Base-by-base conservation (phyloP, 2,113 vertebrate genomes). In the Blennius ocellaris region DNA sequence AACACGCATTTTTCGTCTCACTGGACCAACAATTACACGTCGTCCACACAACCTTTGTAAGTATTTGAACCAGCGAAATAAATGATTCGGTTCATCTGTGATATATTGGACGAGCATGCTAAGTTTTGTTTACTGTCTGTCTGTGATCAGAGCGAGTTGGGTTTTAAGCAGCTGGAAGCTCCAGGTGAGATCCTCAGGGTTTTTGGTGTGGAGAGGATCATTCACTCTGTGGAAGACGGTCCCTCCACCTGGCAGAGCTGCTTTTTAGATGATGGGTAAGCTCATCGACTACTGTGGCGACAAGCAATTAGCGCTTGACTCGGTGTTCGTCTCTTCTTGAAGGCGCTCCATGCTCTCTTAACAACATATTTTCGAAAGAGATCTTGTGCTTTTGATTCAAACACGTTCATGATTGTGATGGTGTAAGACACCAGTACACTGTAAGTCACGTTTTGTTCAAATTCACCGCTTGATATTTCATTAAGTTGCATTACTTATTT, bases 181-280 rank as follows among this genome's bases (percentile, higher is more conserved):
- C 91, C 89, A n/a, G 88, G 17, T 0, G 73, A 91, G 11, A 54
- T 83, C 9, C 49, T 75, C 0, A 91, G 96, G 43, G 95, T 94
- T 4, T 94, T 96, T 59, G 96, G 96, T 8, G 85, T 98, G 21
- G 89, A 97, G 82, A 91, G 95, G 76, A 88, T 78, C 0, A 2
- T 97, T 59, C 83, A 84, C 7, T 53, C 88, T 0, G 10, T 36
- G 3, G 39, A 78, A 0, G 90, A 89, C 0, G 1, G 77, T 56
- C 89, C 94, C 5, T 64, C 65, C 0, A 74, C 85, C 21, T 97
- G 96, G 93, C 95, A 96, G n/a, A 92, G 92, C 93, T 95, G 93
- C 89, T 94, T 97, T 74, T 92, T 98, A 10, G 51, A 92, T 2
- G 94, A 94, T 7, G 97, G 97, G 98, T 98, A 92, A 44, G 21